These are phyloP conservation scores for Cebuella pygmaea DNA, from an alignment of 2,797 vertebrate species.

Conservation along the genomic window DNA sequence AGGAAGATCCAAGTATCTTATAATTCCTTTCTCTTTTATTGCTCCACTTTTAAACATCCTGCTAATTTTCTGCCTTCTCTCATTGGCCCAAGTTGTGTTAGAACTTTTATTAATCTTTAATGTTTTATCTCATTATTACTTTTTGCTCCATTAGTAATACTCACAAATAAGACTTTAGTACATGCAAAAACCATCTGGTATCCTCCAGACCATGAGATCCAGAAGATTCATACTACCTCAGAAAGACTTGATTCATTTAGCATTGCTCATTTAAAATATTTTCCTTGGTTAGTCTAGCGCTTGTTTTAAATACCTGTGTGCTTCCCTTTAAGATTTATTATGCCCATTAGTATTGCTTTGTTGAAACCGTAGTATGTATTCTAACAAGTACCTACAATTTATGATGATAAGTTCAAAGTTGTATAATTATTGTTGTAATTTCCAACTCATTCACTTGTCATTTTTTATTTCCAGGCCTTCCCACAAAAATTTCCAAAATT, in stretches of 20 bases:
- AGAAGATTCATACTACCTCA: slow-evolving; percentile 54
- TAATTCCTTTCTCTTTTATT: not conserved
- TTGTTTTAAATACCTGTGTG: slow-evolving; percentile 71
- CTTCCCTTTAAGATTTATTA: slow-evolving; percentile 76
- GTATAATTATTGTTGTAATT: slow-evolving; percentile 77
- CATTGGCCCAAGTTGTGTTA: not conserved
- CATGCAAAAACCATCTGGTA: slow-evolving; percentile 59
- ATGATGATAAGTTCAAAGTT: slow-evolving; percentile 74
- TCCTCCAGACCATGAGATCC: slow-evolving; percentile 46
- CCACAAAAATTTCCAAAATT: slow-evolving; percentile 75
- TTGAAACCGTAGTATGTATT: slow-evolving; percentile 77
- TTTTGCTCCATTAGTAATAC: slow-evolving; percentile 66
- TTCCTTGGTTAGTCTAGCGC: slow-evolving; percentile 71
- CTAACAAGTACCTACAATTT: slow-evolving; percentile 76
- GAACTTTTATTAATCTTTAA: slow-evolving; percentile 50
- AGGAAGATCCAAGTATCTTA: not conserved
- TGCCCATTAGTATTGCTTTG: slow-evolving; percentile 76
- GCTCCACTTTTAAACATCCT: not conserved
- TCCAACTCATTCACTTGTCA: slow-evolving; percentile 78
- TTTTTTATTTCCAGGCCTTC: slow-evolving; percentile 79
- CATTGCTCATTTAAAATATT: slow-evolving; percentile 75
- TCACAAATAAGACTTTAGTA: slow-evolving; percentile 65
- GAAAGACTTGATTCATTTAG: slow-evolving; percentile 74
- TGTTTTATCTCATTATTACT: slow-evolving; percentile 58
- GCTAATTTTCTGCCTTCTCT: slow-evolving; percentile 38